Percentiles rank a stretch among this genome's conserved stretches.
phyloP scores from a whole-genome alignment of 2,113 vertebrate genomes.

The Tautogolabrus adspersus region DNA sequence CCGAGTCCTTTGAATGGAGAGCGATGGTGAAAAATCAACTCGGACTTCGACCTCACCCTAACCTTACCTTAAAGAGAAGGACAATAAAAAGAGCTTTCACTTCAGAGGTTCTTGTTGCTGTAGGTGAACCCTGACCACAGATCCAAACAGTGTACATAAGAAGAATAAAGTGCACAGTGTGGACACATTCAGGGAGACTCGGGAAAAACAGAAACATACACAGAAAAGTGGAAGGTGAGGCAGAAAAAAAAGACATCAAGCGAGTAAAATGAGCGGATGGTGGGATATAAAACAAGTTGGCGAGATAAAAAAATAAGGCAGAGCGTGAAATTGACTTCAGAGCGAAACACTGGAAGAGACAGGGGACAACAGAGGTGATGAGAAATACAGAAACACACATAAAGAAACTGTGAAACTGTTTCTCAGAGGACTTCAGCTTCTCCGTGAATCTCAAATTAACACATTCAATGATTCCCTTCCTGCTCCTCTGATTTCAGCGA shows the following conservation, averaged over 20 bases:
- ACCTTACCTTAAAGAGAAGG: not conserved
- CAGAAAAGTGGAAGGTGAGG: constrained; percentile 29
- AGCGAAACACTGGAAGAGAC: constrained; percentile 59
- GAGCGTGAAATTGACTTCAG: constrained; percentile 69
- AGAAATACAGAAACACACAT: constrained; percentile 63
- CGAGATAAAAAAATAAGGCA: constrained; percentile 71
- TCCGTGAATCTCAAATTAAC: constrained; percentile 59
- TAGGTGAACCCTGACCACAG: constrained; percentile 15
- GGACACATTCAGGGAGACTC: constrained; percentile 30
- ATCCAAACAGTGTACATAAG: not conserved
- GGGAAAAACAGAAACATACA: constrained; percentile 38
- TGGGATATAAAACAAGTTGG: constrained; percentile 60
- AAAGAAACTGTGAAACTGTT: constrained; percentile 31
- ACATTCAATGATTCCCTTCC: constrained; percentile 33
- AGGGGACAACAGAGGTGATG: constrained; percentile 49
- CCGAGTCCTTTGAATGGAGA: too few species aligned
- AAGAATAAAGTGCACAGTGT: constrained; percentile 30
- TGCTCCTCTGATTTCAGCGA: constrained; percentile 19
- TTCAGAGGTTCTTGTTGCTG: not conserved
- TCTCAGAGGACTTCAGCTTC: constrained; percentile 49
- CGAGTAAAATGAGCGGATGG: constrained; percentile 48
- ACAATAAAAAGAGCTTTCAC: not conserved
- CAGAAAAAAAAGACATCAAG: constrained; percentile 32
- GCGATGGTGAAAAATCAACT: too few species aligned
- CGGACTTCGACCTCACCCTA: too few species aligned